Evolutionary conservation across 2,797 vertebrate genomes (phyloP).

Genomic region (Chrosomus eos): DNA sequence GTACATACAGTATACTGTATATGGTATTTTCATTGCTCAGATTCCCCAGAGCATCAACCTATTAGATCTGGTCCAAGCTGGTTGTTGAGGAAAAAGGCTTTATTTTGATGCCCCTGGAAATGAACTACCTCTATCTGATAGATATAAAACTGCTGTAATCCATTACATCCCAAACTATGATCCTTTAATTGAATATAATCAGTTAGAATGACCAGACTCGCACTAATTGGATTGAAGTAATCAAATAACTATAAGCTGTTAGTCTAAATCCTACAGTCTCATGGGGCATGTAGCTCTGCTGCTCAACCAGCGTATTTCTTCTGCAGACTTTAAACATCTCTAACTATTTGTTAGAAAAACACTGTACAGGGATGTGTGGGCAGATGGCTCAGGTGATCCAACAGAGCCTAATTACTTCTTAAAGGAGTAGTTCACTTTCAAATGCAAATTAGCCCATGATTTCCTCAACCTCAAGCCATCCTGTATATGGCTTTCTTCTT

Average conservation of each 20-base stretch:
- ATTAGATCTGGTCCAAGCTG: no score
- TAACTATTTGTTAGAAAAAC: slow-evolving; percentile 11
- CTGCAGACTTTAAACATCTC: slow-evolving; percentile 12
- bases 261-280: slow-evolving; percentile 28
- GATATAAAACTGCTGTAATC: slow-evolving; percentile 36
- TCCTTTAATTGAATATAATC: slow-evolving; percentile 67
- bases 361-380: not conserved
- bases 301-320: not conserved
- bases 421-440: no score
- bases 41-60: not conserved
- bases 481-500: no score
- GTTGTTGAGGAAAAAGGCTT: no score
- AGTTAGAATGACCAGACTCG: slow-evolving; percentile 57
- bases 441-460: no score
- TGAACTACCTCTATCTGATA: slow-evolving; percentile 10
- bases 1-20: no score
- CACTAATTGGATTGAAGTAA: slow-evolving; percentile 65
- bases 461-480: no score
- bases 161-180: slow-evolving; percentile 64
- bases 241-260: slow-evolving; percentile 32
- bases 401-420: not conserved
- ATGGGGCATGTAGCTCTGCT: not conserved
- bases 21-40: not conserved
- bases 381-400: slow-evolving; percentile 17
- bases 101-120: not conserved